These are phyloP conservation scores for Nautilus pompilius DNA, from an alignment of 1,140 invertebrate genomes.

Conservation along the genomic window DNA sequence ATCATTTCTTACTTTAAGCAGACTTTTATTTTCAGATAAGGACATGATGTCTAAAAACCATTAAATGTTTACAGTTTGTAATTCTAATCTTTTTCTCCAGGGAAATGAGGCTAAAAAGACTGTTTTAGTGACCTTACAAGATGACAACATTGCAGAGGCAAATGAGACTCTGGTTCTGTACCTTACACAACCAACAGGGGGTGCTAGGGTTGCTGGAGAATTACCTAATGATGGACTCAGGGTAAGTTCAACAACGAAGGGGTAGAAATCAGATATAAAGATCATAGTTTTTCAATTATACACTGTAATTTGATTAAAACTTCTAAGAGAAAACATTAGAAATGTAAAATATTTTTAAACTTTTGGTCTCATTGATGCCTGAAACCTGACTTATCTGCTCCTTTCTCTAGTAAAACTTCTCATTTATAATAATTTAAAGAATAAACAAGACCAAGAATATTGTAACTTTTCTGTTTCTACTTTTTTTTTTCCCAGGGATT, in stretches of 20 bases:
- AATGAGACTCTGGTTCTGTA: slow-evolving; percentile 45
- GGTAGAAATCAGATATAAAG: background rate
- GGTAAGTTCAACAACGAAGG: slow-evolving; percentile 19
- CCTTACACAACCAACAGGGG: slow-evolving; percentile 41
- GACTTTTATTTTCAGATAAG: background rate
- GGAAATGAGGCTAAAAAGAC: slow-evolving; percentile 26
- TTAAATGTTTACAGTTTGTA: too few species aligned
- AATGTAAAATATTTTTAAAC: too few species aligned
- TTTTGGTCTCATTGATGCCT: too few species aligned
- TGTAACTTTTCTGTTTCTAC: too few species aligned
- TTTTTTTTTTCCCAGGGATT: slow-evolving; percentile 36
- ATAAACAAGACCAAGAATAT: too few species aligned
- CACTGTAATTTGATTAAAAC: too few species aligned
- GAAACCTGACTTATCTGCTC: too few species aligned
- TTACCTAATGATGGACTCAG: slow-evolving; percentile 35
- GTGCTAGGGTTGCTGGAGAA: slow-evolving; percentile 42
- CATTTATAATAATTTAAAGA: too few species aligned
- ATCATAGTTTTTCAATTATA: background rate
- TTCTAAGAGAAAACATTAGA: too few species aligned
- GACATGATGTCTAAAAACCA: too few species aligned
- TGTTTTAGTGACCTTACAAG: slow-evolving; percentile 33
- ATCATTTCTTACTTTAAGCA: background rate
- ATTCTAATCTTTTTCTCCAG: too few species aligned
- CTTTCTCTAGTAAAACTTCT: too few species aligned
- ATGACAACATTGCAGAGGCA: slow-evolving; percentile 41